Evolutionary conservation across 2,797 vertebrate genomes (phyloP).

Genomic region (Paratrypauchen microcephalus): DNA sequence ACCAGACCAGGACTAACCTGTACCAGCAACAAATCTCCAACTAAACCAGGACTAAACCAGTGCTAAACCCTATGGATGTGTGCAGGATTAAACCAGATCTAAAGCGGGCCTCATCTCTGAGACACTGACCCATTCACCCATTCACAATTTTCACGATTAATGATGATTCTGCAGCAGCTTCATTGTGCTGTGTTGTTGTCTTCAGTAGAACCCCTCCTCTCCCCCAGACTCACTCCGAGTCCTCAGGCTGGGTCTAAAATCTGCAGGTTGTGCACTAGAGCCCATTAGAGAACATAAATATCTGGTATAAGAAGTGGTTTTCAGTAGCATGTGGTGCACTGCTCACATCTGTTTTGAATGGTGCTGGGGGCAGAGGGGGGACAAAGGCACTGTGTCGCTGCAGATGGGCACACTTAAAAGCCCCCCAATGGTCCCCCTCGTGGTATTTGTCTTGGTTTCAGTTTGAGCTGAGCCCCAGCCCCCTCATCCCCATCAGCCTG

Average conservation of each 20-base stretch:
- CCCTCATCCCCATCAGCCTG: not conserved
- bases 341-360: constrained; percentile 66
- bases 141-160: not conserved
- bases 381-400: constrained; percentile 61
- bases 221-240: too few species aligned
- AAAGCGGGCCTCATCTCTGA: not conserved
- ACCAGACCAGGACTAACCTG: too few species aligned
- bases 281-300: not conserved
- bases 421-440: constrained; percentile 28
- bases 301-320: constrained; percentile 15
- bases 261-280: too few species aligned
- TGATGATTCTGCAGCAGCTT: not conserved
- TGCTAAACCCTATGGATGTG: not conserved
- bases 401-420: constrained; percentile 48
- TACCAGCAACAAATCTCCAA: too few species aligned
- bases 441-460: constrained; percentile 11
- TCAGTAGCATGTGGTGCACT: constrained; percentile 40
- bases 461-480: not conserved
- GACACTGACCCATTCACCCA: not conserved
- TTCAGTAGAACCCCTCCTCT: too few species aligned
- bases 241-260: not conserved
- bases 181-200: too few species aligned
- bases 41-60: too few species aligned
- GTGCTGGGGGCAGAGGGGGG: constrained; percentile 32
- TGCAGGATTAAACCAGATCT: not conserved